A percentile compares a stretch with the other conserved stretches of the same genome.
These are phyloP conservation scores for Parazoanthus swiftii DNA, from an alignment of 92 coral and sea anemone genomes.

Conservation along the genomic window DNA sequence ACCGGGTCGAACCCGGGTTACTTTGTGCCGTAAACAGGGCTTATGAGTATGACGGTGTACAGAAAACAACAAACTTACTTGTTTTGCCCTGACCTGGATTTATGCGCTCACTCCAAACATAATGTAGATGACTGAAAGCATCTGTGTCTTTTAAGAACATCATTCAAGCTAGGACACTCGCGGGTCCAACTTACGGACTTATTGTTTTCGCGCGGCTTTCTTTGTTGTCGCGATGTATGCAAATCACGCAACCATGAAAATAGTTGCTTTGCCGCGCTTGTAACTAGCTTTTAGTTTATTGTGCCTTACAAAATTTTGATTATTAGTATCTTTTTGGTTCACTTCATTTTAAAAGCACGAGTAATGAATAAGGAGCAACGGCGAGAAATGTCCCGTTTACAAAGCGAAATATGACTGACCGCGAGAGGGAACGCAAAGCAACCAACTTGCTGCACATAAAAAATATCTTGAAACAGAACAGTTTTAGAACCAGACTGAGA, in stretches of 20 bases:
- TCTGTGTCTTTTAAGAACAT: conserved; percentile 2
- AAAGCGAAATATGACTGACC: conserved; percentile 1
- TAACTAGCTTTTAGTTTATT: conserved; percentile 1
- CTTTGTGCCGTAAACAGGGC: conserved; percentile 3
- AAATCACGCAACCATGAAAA: conserved; percentile 7
- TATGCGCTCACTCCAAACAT: neutral
- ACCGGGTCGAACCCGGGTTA: conserved; percentile 1
- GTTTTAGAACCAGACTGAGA: neutral
- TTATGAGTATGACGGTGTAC: conserved; percentile 3
- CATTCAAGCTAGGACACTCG: conserved; percentile 2
- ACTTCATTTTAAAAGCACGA: neutral
- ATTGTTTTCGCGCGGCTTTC: neutral
- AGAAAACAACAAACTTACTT: conserved; percentile 1
- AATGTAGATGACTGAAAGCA: conserved; percentile 1
- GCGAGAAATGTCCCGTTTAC: neutral
- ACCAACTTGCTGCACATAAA: conserved; percentile 2
- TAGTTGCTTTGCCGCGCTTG: conserved; percentile 1
- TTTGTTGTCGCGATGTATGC: conserved; percentile 5
- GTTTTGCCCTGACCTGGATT: conserved; percentile 9
- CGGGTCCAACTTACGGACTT: conserved; percentile 6
- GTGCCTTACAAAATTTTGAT: conserved; percentile 6
- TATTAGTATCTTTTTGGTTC: neutral
- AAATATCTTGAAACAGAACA: conserved; percentile 5
- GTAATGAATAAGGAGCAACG: conserved; percentile 8
- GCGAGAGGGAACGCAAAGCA: neutral